Evolutionary conservation across 2,888 invertebrate species (phyloP).

Genomic region (Arctia plantaginis): DNA sequence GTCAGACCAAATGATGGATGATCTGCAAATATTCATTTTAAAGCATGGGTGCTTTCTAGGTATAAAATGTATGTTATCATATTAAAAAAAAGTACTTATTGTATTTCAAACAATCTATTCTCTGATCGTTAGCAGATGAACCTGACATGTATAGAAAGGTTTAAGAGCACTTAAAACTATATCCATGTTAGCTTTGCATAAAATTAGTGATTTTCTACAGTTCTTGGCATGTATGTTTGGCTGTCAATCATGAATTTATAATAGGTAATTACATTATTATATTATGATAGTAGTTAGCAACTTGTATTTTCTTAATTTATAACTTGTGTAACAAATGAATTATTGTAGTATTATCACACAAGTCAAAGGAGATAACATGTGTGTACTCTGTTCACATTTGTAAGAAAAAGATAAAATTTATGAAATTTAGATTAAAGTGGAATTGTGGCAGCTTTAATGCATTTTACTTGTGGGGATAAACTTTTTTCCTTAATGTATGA

Average conservation of each 20-base stretch:
- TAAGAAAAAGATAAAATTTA: neutral
- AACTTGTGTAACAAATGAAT: neutral
- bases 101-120: no score
- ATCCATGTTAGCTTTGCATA: neutral
- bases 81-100: no score
- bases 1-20: no score
- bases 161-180: no score
- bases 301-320: neutral
- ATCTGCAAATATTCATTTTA: no score
- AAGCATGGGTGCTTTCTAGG: no score
- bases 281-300: neutral
- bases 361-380: neutral
- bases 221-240: neutral
- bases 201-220: neutral
- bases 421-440: neutral
- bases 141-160: no score
- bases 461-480: neutral
- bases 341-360: neutral
- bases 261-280: neutral
- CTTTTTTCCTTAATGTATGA: no score
- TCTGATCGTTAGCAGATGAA: no score
- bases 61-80: no score
- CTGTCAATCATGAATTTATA: neutral
- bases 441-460: neutral
- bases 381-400: neutral